Percentiles rank a stretch among this genome's conserved stretches.
These are phyloP conservation scores for Drosophila navojoa DNA, from an alignment of 1,140 invertebrate genomes.

Conservation along the genomic window DNA sequence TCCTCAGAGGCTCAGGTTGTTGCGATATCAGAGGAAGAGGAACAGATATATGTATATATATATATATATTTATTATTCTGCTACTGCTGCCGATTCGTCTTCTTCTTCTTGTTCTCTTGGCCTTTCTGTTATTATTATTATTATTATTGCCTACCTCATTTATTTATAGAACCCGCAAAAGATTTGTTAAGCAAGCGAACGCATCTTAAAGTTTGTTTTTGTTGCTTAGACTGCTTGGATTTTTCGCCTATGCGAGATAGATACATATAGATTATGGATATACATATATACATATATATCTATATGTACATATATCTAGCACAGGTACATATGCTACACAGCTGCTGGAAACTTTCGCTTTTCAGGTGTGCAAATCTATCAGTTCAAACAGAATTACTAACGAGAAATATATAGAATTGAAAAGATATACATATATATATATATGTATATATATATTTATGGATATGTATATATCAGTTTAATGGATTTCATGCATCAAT, in stretches of 20 bases:
- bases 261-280: background rate
- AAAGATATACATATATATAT: background rate
- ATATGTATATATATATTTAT: no score
- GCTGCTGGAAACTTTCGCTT: constrained; percentile 34
- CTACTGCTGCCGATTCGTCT: background rate
- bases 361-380: background rate
- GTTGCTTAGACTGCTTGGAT: background rate
- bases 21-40: constrained; percentile 18
- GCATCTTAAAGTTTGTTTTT: constrained; percentile 40
- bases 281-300: background rate
- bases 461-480: no score
- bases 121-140: constrained; percentile 21
- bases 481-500: no score
- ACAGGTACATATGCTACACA: constrained; percentile 53
- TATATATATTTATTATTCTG: background rate
- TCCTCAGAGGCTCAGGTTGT: constrained; percentile 58
- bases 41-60: background rate
- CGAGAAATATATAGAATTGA: background rate
- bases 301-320: background rate
- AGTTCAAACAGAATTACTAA: background rate
- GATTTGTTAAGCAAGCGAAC: constrained; percentile 46
- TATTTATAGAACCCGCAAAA: constrained; percentile 60
- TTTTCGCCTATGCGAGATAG: constrained; percentile 13
- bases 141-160: constrained; percentile 58
- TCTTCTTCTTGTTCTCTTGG: background rate